These are phyloP conservation scores for Xylota sylvarum DNA, from an alignment of 2,888 invertebrate genomes.

Conservation along the genomic window DNA sequence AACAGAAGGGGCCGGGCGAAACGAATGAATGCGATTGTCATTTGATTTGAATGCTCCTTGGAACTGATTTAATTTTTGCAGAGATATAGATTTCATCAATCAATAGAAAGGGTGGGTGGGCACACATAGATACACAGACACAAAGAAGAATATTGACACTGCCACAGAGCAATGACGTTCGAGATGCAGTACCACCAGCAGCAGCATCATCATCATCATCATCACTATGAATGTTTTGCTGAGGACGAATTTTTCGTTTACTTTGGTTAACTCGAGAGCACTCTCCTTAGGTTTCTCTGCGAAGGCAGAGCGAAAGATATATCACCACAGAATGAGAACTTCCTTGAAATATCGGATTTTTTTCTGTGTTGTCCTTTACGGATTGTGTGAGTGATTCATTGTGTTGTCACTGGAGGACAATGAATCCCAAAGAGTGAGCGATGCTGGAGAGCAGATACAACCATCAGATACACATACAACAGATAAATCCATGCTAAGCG, in stretches of 20 bases:
- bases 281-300: constrained; percentile 31
- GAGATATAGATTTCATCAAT: constrained; percentile 68
- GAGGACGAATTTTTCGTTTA: constrained; percentile 73
- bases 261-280: constrained; percentile 73
- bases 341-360: constrained; percentile 51
- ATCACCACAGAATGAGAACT: constrained; percentile 51
- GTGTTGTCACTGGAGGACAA: constrained; percentile 70
- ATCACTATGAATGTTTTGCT: constrained; percentile 61
- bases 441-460: constrained; percentile 58
- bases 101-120: constrained; percentile 37
- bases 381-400: constrained; percentile 73
- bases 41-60: constrained; percentile 72
- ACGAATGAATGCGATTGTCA: constrained; percentile 71
- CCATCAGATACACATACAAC: constrained; percentile 69
- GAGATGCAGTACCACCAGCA: constrained; percentile 31
- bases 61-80: constrained; percentile 75
- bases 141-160: constrained; percentile 55
- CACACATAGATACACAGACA: constrained; percentile 31
- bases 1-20: neutral
- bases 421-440: constrained; percentile 40
- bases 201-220: constrained; percentile 48
- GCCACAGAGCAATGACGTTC: constrained; percentile 50
- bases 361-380: constrained; percentile 34
- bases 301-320: constrained; percentile 19
- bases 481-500: constrained; percentile 75